A percentile compares a stretch with the other conserved stretches of the same genome.
These are phyloP conservation scores for Entomyzon cyanotis DNA, from an alignment of 2,113 vertebrate species.

Conservation along the genomic window DNA sequence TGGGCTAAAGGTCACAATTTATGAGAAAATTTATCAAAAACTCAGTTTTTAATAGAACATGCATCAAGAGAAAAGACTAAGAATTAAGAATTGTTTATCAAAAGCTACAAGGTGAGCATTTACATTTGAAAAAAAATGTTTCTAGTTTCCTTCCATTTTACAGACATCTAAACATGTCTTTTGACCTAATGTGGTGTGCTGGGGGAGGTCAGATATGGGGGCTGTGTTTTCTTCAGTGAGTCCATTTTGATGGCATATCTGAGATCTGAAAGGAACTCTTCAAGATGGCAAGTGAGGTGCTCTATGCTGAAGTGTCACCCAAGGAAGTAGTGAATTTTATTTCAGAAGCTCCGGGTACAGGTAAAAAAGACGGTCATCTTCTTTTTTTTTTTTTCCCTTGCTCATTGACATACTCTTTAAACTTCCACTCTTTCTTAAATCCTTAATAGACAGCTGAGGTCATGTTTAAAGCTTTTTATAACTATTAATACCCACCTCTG, in stretches of 20 bases:
- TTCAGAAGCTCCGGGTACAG: not conserved
- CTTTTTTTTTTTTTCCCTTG: not conserved
- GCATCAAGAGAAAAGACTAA: not conserved
- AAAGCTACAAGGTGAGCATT: slow-evolving; percentile 1
- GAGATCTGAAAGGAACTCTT: not conserved
- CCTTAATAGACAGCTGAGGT: not conserved
- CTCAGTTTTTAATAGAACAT: not conserved
- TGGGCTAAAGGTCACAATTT: not conserved
- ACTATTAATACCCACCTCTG: not conserved
- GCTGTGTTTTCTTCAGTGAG: not conserved
- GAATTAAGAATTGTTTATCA: not conserved
- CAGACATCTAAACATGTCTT: not conserved
- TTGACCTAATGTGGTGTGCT: not conserved
- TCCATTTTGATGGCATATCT: slow-evolving; percentile 12
- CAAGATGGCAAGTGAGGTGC: slow-evolving; percentile 38
- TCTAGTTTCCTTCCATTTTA: slow-evolving; percentile 30
- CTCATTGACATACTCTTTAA: not conserved
- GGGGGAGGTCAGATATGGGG: not conserved
- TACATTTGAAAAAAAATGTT: not conserved
- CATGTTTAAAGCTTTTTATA: not conserved
- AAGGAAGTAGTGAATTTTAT: not conserved
- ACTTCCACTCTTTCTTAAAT: not conserved
- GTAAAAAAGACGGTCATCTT: not conserved
- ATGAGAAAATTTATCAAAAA: not conserved
- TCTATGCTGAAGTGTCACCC: not conserved